phyloP scores from a whole-genome alignment of 2,888 invertebrate species.

The Drosophila pseudotalamancana region DNA sequence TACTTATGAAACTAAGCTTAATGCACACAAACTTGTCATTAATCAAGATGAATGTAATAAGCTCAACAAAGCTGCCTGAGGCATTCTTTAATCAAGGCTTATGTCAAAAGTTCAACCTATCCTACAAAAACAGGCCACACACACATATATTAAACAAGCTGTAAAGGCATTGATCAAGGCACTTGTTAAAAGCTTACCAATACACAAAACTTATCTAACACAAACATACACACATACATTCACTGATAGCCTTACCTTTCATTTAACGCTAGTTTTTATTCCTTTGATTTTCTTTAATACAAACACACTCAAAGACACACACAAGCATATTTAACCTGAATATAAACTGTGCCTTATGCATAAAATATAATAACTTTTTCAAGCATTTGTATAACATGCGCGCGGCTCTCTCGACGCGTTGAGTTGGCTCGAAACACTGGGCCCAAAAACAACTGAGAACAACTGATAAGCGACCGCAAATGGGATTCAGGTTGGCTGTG shows the following conservation, averaged over 20 bases:
- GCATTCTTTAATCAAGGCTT: too few relatives aligned
- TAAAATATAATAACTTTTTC: slow-evolving; percentile 41
- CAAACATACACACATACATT: background rate
- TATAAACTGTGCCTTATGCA: slow-evolving; percentile 29
- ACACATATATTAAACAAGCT: too few relatives aligned
- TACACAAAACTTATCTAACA: background rate
- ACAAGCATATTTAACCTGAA: slow-evolving; percentile 22
- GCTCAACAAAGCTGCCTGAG: too few relatives aligned
- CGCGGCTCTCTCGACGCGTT: slow-evolving; percentile 45
- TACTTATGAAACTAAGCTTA: too few relatives aligned
- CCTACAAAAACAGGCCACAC: too few relatives aligned
- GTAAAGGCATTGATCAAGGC: background rate
- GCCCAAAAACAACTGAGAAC: background rate
- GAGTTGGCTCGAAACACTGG: slow-evolving; percentile 51
- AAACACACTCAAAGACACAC: too few relatives aligned
- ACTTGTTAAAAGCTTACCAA: background rate
- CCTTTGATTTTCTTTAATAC: slow-evolving; percentile 21
- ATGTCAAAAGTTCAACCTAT: too few relatives aligned
- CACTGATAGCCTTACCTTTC: background rate
- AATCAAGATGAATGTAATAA: too few relatives aligned
- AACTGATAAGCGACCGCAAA: slow-evolving; percentile 53
- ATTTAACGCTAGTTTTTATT: slow-evolving; percentile 8
- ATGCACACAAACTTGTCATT: too few relatives aligned
- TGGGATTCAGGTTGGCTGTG: slow-evolving; percentile 18
- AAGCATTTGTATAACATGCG: slow-evolving; percentile 6